Evolutionary conservation across 1,140 invertebrate species (phyloP), one percentile per base, ranked within the genome.

Genomic region (Helicoverpa armigera): DNA sequence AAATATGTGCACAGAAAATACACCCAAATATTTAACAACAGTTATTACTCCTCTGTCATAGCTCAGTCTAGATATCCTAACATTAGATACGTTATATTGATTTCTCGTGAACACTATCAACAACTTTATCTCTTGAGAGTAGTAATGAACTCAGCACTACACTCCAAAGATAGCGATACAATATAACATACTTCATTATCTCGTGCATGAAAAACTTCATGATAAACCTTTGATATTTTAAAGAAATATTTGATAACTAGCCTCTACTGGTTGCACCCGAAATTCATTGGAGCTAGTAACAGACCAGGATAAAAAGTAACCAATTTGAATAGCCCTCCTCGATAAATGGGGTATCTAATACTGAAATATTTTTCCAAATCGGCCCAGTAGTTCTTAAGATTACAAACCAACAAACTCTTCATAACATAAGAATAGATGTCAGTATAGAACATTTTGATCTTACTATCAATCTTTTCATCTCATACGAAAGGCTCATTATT

Each of bases 321-420:
- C 35, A 9, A 9, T n/a, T n/a, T n/a, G n/a, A n/a, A n/a, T 7
- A 43, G 35, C 5, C 35, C 7, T 7, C 2, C 23, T 23, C 23
- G 4, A 9, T 43, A 43, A 7, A 5, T 5, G 35, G 35, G 35
- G 0, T 43, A 43, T 43, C 5, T 43, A 43, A 43, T 7, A 1
- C 5, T 43, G 35, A 72, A 72, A 31, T 10, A 72, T 13, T 72
- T 72, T 60, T 48, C 35, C 72, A 60, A 74, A 56, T 48, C 72
- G 54, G 31, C 18, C 72, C 53, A 74, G 53, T 60, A 60, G 53
- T 74, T 60, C 0, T 1, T 43, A 7, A 7, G 5, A 43, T 43
- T 43, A 7, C 35, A 43, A 1, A 43, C 35, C 0, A 43, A 43
- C 23, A 7, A 43, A 7, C 35, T 43, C 35, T 43, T 7, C 35